Percentiles rank a stretch among this genome's conserved stretches.
Conservation (phyloP, 2,113 vertebrate species). For the Dipodomys merriami region DNA sequence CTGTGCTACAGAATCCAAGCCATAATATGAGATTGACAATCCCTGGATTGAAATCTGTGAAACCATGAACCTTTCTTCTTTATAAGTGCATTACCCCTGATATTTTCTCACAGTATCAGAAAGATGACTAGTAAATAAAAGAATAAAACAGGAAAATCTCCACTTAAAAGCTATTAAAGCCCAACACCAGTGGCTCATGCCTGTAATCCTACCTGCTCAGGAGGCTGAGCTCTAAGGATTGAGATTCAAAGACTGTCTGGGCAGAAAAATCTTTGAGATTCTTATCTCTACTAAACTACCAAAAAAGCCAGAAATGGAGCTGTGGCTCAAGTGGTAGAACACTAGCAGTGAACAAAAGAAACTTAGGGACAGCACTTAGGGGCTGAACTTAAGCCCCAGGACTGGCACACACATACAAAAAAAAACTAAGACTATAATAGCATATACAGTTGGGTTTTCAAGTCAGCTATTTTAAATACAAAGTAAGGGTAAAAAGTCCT, state of each 20-base stretch:
- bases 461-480: neutral
- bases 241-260: no score
- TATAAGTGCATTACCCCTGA: neutral
- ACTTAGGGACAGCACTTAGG: no score
- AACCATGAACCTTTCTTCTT: neutral
- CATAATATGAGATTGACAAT: neutral
- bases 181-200: no score
- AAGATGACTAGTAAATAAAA: neutral
- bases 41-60: neutral
- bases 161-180: neutral
- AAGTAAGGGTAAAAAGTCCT: slow-evolving; percentile 9
- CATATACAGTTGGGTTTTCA: neutral
- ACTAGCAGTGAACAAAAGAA: no score
- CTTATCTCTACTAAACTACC: no score
- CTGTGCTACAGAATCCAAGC: no score
- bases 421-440: neutral
- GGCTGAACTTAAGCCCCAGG: no score
- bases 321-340: no score
- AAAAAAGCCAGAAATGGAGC: no score
- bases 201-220: no score
- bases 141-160: slow-evolving; percentile 17
- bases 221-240: no score
- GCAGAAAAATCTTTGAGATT: no score
- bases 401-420: neutral
- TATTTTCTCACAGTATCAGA: neutral